Conservation (phyloP, 2,113 vertebrate species). For the Atherinomorus stipes region DNA sequence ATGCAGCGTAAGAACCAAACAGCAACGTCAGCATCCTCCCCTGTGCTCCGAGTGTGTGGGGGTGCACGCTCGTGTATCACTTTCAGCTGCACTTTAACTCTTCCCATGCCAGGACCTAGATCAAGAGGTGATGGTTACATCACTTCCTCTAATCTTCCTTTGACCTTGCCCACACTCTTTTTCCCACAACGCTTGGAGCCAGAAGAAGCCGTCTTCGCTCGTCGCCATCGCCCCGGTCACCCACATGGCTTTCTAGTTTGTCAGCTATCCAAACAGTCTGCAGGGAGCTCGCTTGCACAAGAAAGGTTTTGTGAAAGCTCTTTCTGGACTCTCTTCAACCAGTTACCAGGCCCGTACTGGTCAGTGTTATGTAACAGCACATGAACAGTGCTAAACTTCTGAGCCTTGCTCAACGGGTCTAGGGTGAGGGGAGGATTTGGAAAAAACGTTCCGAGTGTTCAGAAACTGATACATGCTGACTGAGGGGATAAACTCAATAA, state of each 20-base stretch:
- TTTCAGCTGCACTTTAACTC: slow-evolving; percentile 67
- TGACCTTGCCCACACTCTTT: slow-evolving; percentile 37
- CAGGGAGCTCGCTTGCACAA: slow-evolving; percentile 41
- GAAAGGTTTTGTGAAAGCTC: slow-evolving; percentile 29
- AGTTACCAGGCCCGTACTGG: slow-evolving; percentile 32
- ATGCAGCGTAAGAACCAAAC: slow-evolving; percentile 55
- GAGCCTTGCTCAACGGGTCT: slow-evolving; percentile 23
- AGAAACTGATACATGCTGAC: slow-evolving; percentile 14
- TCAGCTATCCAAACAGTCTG: slow-evolving; percentile 44
- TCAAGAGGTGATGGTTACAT: slow-evolving; percentile 58
- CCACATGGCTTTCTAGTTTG: slow-evolving; percentile 21
- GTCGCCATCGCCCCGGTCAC: not conserved
- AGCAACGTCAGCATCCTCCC: slow-evolving; percentile 78
- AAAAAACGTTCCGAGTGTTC: slow-evolving; percentile 28
- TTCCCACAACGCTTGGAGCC: slow-evolving; percentile 31
- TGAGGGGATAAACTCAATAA: slow-evolving; percentile 46
- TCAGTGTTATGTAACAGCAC: slow-evolving; percentile 45
- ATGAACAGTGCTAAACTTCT: slow-evolving; percentile 50
- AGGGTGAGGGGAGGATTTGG: slow-evolving; percentile 35
- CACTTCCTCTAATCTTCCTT: slow-evolving; percentile 65
- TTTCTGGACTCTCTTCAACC: slow-evolving; percentile 23
- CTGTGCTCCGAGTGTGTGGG: slow-evolving; percentile 19
- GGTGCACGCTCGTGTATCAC: slow-evolving; percentile 10
- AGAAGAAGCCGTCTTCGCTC: slow-evolving; percentile 25
- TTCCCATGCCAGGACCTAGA: slow-evolving; percentile 36